Evolutionary conservation across 2,888 invertebrate genomes (phyloP), one percentile per base, ranked within the genome.

Genomic region (Rutpela maculata): DNA sequence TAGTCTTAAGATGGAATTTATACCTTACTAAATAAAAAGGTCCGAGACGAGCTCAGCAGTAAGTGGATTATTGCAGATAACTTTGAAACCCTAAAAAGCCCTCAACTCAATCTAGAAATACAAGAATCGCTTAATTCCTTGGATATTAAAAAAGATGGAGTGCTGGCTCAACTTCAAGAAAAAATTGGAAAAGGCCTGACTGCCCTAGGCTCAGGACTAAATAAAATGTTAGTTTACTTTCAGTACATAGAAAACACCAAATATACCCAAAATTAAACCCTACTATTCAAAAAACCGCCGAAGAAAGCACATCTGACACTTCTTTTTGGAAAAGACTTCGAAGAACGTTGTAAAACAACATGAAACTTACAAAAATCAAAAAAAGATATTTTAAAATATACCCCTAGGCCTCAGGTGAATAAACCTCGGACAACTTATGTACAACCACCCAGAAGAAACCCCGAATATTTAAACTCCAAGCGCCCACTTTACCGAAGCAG

Each of bases 341-440:
- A 7, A 10, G 63, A 63, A 26, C 31, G 63, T n/a, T 63, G 26
- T 63, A 31, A 63, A 31, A 7, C 63, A 26, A 35, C 35, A 15
- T 35, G 35, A 26, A 26, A 26, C n/a, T 12, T 26, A 17, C n/a
- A 63, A 63, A 63, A 63, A 26, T 11, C 35, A 63, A 26, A 35
- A 26, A 63, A 63, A n/a, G 63, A 63, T 35, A 35, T 63, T 31
- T 63, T 26, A 63, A 31, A 63, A 63, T 35, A 63, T 26, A n/a
- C 26, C 9, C 63, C 26, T 63, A 63, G 63, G n/a, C n/a, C 56
- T 35, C n/a, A 35, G 7, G 6, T n/a, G 0, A 63, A 10, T 15
- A 63, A 63, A 63, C 63, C 19, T 26, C 63, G 18, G 26, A 15
- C 63, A 26, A 31, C 9, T 15, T 26, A 15, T 18, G 22, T 12